Percentiles rank a stretch among this genome's conserved stretches.
phyloP scores from a whole-genome alignment of 2,888 invertebrate species.

The Heterodera filipjevi region DNA sequence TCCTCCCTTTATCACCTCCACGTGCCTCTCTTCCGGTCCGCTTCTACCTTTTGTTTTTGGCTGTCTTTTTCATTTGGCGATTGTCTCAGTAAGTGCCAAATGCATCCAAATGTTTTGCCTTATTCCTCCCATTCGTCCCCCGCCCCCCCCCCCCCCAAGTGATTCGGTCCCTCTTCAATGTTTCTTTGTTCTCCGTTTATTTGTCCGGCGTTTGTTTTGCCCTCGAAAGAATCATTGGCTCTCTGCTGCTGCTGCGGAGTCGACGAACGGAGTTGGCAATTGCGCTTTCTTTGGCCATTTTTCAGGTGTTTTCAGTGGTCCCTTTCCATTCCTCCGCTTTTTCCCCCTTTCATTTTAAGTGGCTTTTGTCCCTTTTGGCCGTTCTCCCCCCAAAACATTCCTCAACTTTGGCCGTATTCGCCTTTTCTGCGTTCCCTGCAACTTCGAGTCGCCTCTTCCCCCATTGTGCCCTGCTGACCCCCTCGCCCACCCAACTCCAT shows the following conservation, averaged over 20 bases:
- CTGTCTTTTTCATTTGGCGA: conserved; percentile 39
- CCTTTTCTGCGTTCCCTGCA: not conserved
- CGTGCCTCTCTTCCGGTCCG: conserved; percentile 40
- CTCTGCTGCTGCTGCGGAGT: conserved; percentile 20
- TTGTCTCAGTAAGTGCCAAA: conserved; percentile 35
- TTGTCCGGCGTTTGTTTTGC: conserved; percentile 33
- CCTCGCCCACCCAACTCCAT: conserved; percentile 41
- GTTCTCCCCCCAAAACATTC: conserved; percentile 9
- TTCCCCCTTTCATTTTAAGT: conserved; percentile 23
- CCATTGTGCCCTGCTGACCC: conserved; percentile 38
- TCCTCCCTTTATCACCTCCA: conserved; percentile 45
- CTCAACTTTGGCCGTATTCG: not conserved
- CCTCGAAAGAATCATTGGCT: conserved; percentile 33
- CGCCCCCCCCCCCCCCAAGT: conserved; percentile 14
- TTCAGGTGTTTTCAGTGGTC: conserved; percentile 22
- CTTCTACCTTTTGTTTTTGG: conserved; percentile 46
- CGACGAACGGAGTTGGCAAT: conserved; percentile 10
- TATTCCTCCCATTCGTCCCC: not conserved
- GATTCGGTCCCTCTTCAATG: conserved; percentile 37
- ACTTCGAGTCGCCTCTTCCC: conserved; percentile 18
- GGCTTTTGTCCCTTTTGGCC: conserved; percentile 27
- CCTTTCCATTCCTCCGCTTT: not conserved
- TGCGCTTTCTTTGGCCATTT: conserved; percentile 23
- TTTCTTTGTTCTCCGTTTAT: conserved; percentile 36
- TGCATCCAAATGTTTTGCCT: not conserved